Percentiles rank a stretch among this genome's conserved stretches.
Conservation (phyloP, 2,888 invertebrate species). For the Merodon equestris region DNA sequence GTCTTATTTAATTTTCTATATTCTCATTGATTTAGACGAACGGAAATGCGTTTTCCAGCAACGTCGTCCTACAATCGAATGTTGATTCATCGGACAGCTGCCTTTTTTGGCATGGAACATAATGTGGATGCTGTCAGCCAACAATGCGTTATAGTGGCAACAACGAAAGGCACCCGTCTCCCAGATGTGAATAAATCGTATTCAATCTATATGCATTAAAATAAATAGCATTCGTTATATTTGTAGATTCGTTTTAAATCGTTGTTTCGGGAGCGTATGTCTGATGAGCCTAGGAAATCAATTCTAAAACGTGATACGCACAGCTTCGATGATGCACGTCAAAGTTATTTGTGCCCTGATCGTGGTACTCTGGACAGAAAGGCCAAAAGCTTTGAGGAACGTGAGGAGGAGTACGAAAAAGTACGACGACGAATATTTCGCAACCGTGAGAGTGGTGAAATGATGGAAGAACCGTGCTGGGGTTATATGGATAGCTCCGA, state of each 20-base stretch:
- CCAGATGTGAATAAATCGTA: slow-evolving; percentile 74
- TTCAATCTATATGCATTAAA: neutral
- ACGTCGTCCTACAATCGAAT: slow-evolving; percentile 98
- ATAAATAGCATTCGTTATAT: neutral
- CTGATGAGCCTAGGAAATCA: slow-evolving; percentile 85
- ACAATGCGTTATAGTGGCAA: slow-evolving; percentile 90
- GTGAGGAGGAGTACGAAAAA: slow-evolving; percentile 93
- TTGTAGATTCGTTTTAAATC: slow-evolving; percentile 84
- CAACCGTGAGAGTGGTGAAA: slow-evolving; percentile 74
- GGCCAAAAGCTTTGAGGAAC: slow-evolving; percentile 93
- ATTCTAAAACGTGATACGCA: slow-evolving; percentile 91
- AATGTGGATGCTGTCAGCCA: slow-evolving; percentile 91
- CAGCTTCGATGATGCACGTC: slow-evolving; percentile 86
- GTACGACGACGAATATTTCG: slow-evolving; percentile 90
- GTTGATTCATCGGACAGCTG: slow-evolving; percentile 96
- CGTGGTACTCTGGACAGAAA: slow-evolving; percentile 84
- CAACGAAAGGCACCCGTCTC: slow-evolving; percentile 81
- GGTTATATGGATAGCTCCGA: slow-evolving; percentile 82
- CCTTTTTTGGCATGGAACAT: slow-evolving; percentile 96
- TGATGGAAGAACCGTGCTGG: slow-evolving; percentile 70
- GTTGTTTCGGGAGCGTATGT: slow-evolving; percentile 84
- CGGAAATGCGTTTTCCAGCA: slow-evolving; percentile 91
- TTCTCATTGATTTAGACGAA: slow-evolving; percentile 81
- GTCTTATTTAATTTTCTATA: neutral
- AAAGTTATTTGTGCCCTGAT: slow-evolving; percentile 81